Evolutionary conservation across 1,140 invertebrate species (phyloP).

Genomic region (Drosophila ercepeae): DNA sequence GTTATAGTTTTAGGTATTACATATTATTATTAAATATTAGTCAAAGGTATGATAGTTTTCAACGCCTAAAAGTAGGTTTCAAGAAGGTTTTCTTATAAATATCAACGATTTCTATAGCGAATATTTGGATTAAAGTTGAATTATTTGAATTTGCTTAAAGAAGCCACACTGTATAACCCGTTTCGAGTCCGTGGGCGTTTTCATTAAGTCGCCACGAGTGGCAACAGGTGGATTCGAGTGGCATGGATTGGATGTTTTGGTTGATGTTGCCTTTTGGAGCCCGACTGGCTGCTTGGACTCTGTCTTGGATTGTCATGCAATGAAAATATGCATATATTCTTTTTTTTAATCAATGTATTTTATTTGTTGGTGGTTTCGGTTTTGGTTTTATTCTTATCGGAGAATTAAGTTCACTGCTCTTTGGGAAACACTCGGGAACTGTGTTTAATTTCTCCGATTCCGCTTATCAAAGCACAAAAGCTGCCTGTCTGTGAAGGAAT

Average conservation of each 20-base stretch:
- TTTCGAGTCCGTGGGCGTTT: conserved; percentile 50
- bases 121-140: too few species aligned
- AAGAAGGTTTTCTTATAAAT: too few species aligned
- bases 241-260: conserved; percentile 24
- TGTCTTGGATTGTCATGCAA: conserved; percentile 33
- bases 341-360: conserved; percentile 24
- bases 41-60: too few species aligned
- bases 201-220: conserved; percentile 47
- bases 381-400: conserved; percentile 41
- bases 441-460: conserved; percentile 6
- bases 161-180: conserved; percentile 36
- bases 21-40: too few species aligned
- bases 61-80: too few species aligned
- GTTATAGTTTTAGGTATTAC: too few species aligned
- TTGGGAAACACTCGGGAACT: background rate
- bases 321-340: conserved; percentile 31
- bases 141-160: background rate
- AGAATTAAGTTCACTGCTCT: conserved; percentile 34
- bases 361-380: conserved; percentile 23
- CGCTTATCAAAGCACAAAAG: conserved; percentile 23
- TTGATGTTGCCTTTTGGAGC: conserved; percentile 34
- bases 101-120: background rate
- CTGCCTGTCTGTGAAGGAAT: background rate
- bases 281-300: conserved; percentile 31
- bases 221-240: conserved; percentile 53